A percentile compares a stretch with the other conserved stretches of the same genome.
phyloP scores from a whole-genome alignment of 2,797 vertebrate species.

The Setipinna tenuifilis region DNA sequence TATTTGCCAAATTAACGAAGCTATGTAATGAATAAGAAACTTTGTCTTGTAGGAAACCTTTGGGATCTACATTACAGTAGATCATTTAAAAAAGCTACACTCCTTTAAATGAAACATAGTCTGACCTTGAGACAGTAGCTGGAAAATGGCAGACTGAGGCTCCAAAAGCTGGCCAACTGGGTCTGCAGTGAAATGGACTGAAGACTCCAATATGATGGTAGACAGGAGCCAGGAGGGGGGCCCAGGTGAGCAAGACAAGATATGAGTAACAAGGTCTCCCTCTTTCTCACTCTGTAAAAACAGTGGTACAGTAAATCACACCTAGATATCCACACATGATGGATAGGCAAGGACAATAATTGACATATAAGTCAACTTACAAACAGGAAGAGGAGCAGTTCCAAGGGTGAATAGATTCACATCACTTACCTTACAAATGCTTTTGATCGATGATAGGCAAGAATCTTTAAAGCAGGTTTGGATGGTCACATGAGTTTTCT shows the following conservation, averaged over 20 bases:
- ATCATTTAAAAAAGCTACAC: too few species aligned
- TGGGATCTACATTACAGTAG: too few species aligned
- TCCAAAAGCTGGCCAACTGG: slow-evolving; percentile 60
- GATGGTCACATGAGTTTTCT: slow-evolving; percentile 46
- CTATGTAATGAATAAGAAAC: too few species aligned
- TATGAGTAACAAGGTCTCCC: slow-evolving; percentile 60
- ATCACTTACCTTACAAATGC: slow-evolving; percentile 65
- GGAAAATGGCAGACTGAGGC: slow-evolving; percentile 66
- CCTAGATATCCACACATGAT: not conserved
- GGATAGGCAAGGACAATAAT: not conserved
- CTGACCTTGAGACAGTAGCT: slow-evolving; percentile 64
- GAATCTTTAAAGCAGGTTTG: slow-evolving; percentile 64
- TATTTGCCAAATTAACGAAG: too few species aligned
- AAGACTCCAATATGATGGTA: slow-evolving; percentile 66
- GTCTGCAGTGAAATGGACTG: slow-evolving; percentile 51
- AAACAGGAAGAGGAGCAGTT: not conserved
- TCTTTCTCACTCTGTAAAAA: slow-evolving; percentile 61
- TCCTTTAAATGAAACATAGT: not conserved
- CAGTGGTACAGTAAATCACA: not conserved
- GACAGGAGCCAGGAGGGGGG: slow-evolving; percentile 57
- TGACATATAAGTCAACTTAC: not conserved
- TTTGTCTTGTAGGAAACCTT: too few species aligned
- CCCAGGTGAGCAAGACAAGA: slow-evolving; percentile 26
- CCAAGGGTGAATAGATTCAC: not conserved
- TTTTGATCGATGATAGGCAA: slow-evolving; percentile 59